A percentile compares a stretch with the other conserved stretches of the same genome.
Evolutionary conservation across 2,888 invertebrate species (phyloP).

Genomic region (Vandiemenella viatica): DNA sequence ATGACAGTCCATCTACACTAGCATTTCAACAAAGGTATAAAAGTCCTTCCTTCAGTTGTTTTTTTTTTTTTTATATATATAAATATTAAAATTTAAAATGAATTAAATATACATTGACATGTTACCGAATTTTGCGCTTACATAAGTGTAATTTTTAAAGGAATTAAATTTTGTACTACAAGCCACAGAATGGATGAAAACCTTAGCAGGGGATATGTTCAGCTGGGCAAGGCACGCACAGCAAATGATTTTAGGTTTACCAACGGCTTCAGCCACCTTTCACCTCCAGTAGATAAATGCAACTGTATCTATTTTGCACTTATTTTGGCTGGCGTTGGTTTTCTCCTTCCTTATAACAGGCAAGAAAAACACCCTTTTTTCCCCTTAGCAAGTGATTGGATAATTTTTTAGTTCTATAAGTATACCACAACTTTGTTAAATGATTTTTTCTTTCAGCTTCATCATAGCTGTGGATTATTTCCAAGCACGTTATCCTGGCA

Average conservation of each 20-base stretch:
- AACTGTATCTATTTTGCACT: conserved; percentile 59
- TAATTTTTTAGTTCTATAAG: not conserved
- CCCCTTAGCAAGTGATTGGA: not conserved
- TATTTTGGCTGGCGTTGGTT: conserved; percentile 74
- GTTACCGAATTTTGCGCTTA: too few relatives aligned
- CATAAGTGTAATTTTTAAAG: too few relatives aligned
- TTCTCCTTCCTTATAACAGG: conserved; percentile 86
- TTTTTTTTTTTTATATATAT: too few relatives aligned
- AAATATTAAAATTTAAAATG: too few relatives aligned
- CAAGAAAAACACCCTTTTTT: conserved; percentile 24
- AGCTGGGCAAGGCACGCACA: conserved; percentile 40
- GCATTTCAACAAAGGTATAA: too few relatives aligned
- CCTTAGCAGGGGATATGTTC: conserved; percentile 47
- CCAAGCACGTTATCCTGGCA: conserved; percentile 65
- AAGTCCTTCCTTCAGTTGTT: too few relatives aligned
- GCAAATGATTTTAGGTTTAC: conserved; percentile 34
- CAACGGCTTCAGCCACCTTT: conserved; percentile 39
- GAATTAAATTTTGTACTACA: too few relatives aligned
- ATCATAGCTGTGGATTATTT: conserved; percentile 90
- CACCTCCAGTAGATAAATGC: conserved; percentile 53
- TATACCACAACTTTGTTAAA: not conserved
- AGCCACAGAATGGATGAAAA: conserved; percentile 54
- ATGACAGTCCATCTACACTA: too few relatives aligned
- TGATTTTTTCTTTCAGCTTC: conserved; percentile 44
- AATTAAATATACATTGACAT: too few relatives aligned